phyloP scores from a whole-genome alignment of 2,888 invertebrate species.

The Polyommatus icarus region DNA sequence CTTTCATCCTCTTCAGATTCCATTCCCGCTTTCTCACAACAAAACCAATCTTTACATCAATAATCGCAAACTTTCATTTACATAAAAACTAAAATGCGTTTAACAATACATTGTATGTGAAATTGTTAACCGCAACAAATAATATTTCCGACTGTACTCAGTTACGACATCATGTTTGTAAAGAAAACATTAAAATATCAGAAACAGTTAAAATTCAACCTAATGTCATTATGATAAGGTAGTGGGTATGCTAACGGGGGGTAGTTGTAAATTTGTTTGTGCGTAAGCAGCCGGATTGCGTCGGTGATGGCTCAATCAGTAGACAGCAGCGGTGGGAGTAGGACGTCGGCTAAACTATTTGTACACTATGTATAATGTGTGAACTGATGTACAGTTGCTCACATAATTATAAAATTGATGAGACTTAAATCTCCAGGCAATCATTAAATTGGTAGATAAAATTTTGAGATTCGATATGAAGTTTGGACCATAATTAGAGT shows the following conservation, averaged over 20 bases:
- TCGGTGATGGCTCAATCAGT: constrained; percentile 75
- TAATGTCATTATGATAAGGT: constrained; percentile 34
- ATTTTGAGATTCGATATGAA: too few relatives aligned
- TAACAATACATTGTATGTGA: constrained; percentile 68
- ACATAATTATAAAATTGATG: background rate
- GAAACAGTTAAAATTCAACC: constrained; percentile 35
- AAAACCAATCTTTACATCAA: constrained; percentile 50
- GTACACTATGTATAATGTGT: constrained; percentile 60
- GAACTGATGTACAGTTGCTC: constrained; percentile 35
- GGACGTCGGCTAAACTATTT: constrained; percentile 73
- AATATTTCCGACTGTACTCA: constrained; percentile 74
- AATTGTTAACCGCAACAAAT: constrained; percentile 64
- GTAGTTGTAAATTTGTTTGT: constrained; percentile 40
- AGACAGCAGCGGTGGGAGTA: constrained; percentile 61
- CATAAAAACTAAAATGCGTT: constrained; percentile 61
- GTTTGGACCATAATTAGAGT: too few relatives aligned
- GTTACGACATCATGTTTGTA: constrained; percentile 70
- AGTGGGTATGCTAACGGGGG: too few relatives aligned
- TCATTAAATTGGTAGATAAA: too few relatives aligned
- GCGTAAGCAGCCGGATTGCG: constrained; percentile 64
- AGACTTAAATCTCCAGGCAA: too few relatives aligned
- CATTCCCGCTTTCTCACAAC: constrained; percentile 36
- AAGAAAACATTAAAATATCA: constrained; percentile 40
- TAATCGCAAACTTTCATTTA: constrained; percentile 52
- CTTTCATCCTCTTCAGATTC: background rate